Conservation (phyloP, 2,797 vertebrate species). For the Ptychadena robeensis region DNA sequence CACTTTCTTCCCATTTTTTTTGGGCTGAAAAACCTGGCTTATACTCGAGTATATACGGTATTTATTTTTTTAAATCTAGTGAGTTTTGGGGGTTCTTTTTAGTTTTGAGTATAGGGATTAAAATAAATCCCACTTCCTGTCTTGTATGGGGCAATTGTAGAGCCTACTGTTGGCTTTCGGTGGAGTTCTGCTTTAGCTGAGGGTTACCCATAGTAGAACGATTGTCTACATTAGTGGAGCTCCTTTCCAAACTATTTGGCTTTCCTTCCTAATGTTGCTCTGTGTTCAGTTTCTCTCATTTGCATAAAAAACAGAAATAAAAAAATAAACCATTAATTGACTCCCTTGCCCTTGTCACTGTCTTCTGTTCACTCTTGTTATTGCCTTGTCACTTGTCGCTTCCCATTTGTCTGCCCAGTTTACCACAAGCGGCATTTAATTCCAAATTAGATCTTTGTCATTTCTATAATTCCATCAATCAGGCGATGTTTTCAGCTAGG, state of each 20-base stretch:
- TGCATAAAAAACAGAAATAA: neutral
- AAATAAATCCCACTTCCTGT: too few species aligned
- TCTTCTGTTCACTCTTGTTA: slow-evolving; percentile 14
- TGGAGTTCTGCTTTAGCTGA: too few species aligned
- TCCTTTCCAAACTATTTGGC: neutral
- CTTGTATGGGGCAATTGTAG: too few species aligned
- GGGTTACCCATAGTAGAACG: too few species aligned
- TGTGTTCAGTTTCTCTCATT: neutral
- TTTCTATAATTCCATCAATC: slow-evolving; percentile 45
- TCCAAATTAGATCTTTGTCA: slow-evolving; percentile 53
- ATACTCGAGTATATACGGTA: too few species aligned
- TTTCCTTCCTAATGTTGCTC: neutral
- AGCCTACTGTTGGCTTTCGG: too few species aligned
- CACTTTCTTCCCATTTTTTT: too few species aligned
- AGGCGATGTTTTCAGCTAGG: neutral
- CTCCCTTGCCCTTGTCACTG: slow-evolving; percentile 37
- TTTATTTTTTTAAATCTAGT: too few species aligned
- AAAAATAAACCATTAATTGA: slow-evolving; percentile 32
- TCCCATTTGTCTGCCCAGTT: slow-evolving; percentile 44
- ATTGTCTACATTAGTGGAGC: too few species aligned
- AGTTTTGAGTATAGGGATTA: too few species aligned
- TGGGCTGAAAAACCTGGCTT: too few species aligned
- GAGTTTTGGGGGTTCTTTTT: too few species aligned
- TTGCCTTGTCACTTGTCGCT: slow-evolving; percentile 55
- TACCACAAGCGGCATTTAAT: slow-evolving; percentile 37